Base-by-base conservation (phyloP, 2,888 invertebrate genomes). In the Phragmatobia fuliginosa region DNA sequence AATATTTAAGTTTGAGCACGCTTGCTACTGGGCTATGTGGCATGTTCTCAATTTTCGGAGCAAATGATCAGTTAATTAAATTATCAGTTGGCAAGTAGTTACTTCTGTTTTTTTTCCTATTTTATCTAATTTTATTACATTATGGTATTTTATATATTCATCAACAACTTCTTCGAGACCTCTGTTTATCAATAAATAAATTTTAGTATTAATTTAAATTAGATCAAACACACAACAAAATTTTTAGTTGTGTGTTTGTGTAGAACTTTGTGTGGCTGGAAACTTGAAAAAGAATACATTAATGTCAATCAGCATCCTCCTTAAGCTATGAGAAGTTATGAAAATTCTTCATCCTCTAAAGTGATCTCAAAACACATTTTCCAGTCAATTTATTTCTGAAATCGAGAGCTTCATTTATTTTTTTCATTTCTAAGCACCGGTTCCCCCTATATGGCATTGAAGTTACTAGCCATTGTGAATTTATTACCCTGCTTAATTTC, bases 401-500 rank as follows among this genome's bases (percentile, higher is more conserved):
- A 52, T n/a, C 25, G 49, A 10, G 10, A 52, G 21, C 21, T 61
- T 36, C n/a, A n/a, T n/a, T 28, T 14, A 31, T 31, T 28, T 58
- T 25, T 58, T 6, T 14, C 59, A 59, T 59, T 8, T 32, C 11
- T 31, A 31, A 18, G 25, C 16, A 56, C 14, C 28, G 16, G 1
- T 5, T 56, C 28, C 52, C 18, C 52, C 36, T 52, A 45, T n/a
- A 59, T 18, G 58, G 58, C 38, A 66, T 66, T 31, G 32, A 56
- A 59, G 28, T 41, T 58, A 45, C 49, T 65, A 62, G n/a, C 56
- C 58, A 66, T 65, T 71, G 32, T 67, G 45, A 71, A 71, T 64
- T 67, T 64, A 71, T 61, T 61, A 36, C 61, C 67, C 64, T 71
- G 61, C 16, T 67, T 71, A 64, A 67, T 67, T 67, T 64, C 66